These are phyloP conservation scores for Polypterus senegalus DNA, from an alignment of 2,113 vertebrate species.

Conservation along the genomic window DNA sequence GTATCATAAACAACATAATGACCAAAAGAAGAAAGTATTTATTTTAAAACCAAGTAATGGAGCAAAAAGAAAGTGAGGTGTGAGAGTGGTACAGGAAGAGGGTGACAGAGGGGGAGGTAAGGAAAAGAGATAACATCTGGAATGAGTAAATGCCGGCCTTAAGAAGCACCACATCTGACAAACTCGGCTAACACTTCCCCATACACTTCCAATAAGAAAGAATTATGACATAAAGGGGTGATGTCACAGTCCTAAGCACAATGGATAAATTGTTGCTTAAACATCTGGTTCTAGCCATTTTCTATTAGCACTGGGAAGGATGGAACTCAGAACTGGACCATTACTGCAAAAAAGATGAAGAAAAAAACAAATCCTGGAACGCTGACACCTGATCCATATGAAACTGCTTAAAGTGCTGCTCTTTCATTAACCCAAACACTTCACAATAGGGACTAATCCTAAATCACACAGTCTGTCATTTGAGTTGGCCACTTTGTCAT, in stretches of 20 bases:
- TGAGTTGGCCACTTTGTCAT: no score
- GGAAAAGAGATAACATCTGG: conserved; percentile 16
- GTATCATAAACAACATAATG: no score
- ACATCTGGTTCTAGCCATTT: conserved; percentile 46
- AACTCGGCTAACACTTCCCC: conserved; percentile 16
- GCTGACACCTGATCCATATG: conserved; percentile 21
- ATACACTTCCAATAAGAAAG: conserved; percentile 18
- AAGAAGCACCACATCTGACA: conserved; percentile 3
- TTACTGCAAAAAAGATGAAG: conserved; percentile 3
- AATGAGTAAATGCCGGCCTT: conserved; percentile 21
- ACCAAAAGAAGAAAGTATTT: no score
- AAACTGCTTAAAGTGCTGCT: conserved; percentile 18
- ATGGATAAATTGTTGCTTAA: conserved; percentile 41
- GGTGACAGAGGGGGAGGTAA: conserved; percentile 11
- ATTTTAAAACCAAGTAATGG: conserved; percentile 19
- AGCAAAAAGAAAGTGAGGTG: conserved; percentile 21
- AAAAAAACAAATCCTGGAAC: conserved; percentile 19
- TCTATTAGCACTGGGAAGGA: conserved; percentile 24
- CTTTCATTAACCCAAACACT: conserved; percentile 28
- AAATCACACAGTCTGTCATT: no score
- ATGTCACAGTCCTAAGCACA: conserved; percentile 28
- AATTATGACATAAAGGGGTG: conserved; percentile 17
- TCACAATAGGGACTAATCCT: conserved; percentile 20
- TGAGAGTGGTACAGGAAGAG: conserved; percentile 13
- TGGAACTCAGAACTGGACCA: conserved; percentile 26